Base-by-base conservation (phyloP, 2,113 vertebrate species). In the Plotosus lineatus region DNA sequence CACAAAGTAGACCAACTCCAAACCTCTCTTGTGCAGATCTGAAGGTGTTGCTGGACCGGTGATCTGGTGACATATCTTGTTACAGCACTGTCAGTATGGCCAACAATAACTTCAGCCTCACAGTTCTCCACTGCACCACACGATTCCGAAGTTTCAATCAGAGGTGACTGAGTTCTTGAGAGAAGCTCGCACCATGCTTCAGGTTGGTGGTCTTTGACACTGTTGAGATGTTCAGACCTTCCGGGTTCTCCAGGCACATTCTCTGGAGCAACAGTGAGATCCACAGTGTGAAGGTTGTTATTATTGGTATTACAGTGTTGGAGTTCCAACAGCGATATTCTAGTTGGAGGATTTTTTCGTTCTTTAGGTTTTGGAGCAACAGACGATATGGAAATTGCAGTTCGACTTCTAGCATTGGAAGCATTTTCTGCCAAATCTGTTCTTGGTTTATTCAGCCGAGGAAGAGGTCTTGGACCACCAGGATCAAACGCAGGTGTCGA, bases 401-500 rank as follows among this genome's bases (percentile, higher is more conserved):
- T 19, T 12, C 28, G 42, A 17, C 28, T 15, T 17, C 15, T 3
- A 44, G 10, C 10, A 12, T 7, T 0, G 2, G 9, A 71, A 8
- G 72, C 6, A 12, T 40, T 31, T 44, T 6, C 75, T 28, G 78
- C 38, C 26, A 80, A 31, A 72, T 42, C 33, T 50, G n/a, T 14
- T 3, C 19, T 72, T 26, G 71, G 0, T 23, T 6, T 0, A 26
- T 1, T 19, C 56, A 12, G 63, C 68, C 85, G 83, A 60, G 46
- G 23, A 15, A 31, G 8, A 0, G 40, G 19, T 1, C 23, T 28
- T 26, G 77, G 17, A 23, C 83, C 86, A 33, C 89, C 90, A 1
- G 89, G 89, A 81, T 92, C 90, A 85, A 91, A 92, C 0, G 75
- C 86, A 58, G 81, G 85, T 1, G 17, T 9, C 1, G 14, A 38